Base-by-base conservation (phyloP, 1,140 invertebrate genomes). In the Lepidostoma basale region DNA sequence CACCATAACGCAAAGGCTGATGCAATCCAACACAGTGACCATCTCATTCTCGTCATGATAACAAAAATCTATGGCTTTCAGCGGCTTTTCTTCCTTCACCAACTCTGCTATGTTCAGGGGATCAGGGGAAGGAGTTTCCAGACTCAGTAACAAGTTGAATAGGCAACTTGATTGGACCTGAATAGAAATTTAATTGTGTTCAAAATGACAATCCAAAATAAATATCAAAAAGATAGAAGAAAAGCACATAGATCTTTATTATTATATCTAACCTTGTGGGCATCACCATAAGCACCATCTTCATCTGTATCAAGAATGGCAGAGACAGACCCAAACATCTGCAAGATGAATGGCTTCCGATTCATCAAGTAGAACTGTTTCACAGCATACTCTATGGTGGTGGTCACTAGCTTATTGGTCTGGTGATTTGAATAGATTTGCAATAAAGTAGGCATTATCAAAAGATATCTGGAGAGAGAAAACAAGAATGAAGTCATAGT, bases 291-390 rank as follows among this genome's bases (percentile, higher is more conserved):
- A 3, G 90, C 87, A 47, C 90, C 89, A 64, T 90, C 88, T 75
- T 93, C 91, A 77, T 99, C 96, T 1, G 93, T 94, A 77, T 99
- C 97, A 26, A 99, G 84, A 74, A 99, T 95, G 1, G 96, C 92
- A 0, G 98, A 98, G 2, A 98, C 92, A 45, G 95, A 97, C 4
- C 98, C 98, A 84, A 99, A 99, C 95, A 99, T 97, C 87, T 99
- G 94, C 18, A 99, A 84, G 69, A 99, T 95, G 76, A 99, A 99
- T 1, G 98, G 97, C 77, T 99, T 99, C 63, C 98, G 87, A 77
- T 99, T 98, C 78, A 99, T 89, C 47, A 99, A 86, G 81, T 99
- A 99, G 81, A 99, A 98, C 78, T 99, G 97, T 77, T 98, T 97
- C 4, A 97, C 97, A 0, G 96, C 93, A 79, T 98, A 99, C 78